Evolutionary conservation across 2,888 invertebrate species (phyloP), one percentile per base, ranked within the genome.

Genomic region (Branchipolynoe longqiensis): DNA sequence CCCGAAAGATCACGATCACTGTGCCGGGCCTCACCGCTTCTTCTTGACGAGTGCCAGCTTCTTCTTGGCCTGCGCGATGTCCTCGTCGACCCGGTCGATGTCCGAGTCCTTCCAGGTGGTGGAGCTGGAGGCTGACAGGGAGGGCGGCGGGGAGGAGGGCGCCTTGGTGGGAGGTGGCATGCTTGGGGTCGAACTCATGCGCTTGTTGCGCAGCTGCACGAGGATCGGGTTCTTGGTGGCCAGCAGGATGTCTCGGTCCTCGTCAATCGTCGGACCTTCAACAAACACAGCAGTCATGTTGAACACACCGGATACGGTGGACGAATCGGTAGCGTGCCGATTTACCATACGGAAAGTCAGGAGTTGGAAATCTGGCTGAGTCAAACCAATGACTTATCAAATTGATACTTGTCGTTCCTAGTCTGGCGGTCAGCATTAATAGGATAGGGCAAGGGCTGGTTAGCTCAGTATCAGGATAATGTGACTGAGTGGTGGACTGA

Each of bases 191-290:
- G 69, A 18, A 1, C 36, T 18, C 8, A 38, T 78, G 8, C 83
- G 59, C 28, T 84, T 83, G 25, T 62, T 58, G 6, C 85, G 40
- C 4, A 87, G 41, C 59, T 84, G 74, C 28, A 54, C 64, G 33
- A 87, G 41, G 25, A 87, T 83, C 6, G 87, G 85, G 59, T 87
- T 87, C 81, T 85, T 73, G 18, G 87, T 87, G 8, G 59, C n/a
- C 38, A 83, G 83, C 0, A 87, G 83, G 31, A 87, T 74, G 25
- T 85, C 87, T 40, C 85, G 85, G 82, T 87, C 87, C 64, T 85
- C 82, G 14, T 64, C 83, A 12, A 87, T 87, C n/a, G 87, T 87
- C n/a, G 87, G 87, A 3, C 87, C 87, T 87, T 33, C 6, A 41
- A 41, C 28, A 18, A 41, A 33, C 18, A 69, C 14, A 28, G 69